Evolutionary conservation across 2,113 vertebrate genomes (phyloP), one percentile per base, ranked within the genome.

Genomic region (Solea senegalensis): DNA sequence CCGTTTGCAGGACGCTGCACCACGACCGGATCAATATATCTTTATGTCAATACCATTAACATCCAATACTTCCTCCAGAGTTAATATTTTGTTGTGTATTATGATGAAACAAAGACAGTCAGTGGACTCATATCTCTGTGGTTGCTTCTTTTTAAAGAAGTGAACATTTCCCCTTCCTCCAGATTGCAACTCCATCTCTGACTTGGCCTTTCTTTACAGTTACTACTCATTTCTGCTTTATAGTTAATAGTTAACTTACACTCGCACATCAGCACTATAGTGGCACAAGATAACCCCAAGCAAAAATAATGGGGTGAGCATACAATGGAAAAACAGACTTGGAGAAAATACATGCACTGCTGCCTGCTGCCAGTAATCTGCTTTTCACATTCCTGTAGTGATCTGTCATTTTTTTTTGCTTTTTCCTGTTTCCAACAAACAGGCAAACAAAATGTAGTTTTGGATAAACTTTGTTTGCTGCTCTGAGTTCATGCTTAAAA

Each of bases 181-280:
- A 27, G 12, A 63, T n/a, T 2, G 83, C 75, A 79, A 72, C 9
- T 53, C 40, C 8, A 14, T 68, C 58, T 66, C 50, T 71, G 13
- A 73, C 41, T 65, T 48, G 7, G 0, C 55, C 5, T 59, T 68
- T 64, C 26, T 72, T 56, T 72, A 65, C n/a, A 43, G 10, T 26
- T 41, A 45, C 21, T 48, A 61, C 26, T 70, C 2, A 69, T 65
- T 79, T 78, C 74, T 72, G 46, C 55, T 77, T 85, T 69, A 34
- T 0, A 12, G 60, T 78, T 81, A 91, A 91, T 87, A 10, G 5
- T 87, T 85, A 87, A 89, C 86, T 56, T 46, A 3, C 1, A 78
- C 61, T 39, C 67, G 5, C 34, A 34, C 72, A 83, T 65, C 64
- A 74, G 49, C 2, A 1, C 9, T 7, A 4, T 52, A 27, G 46